These are phyloP conservation scores for Phania funesta DNA, from an alignment of 2,888 invertebrate genomes.

Conservation along the genomic window DNA sequence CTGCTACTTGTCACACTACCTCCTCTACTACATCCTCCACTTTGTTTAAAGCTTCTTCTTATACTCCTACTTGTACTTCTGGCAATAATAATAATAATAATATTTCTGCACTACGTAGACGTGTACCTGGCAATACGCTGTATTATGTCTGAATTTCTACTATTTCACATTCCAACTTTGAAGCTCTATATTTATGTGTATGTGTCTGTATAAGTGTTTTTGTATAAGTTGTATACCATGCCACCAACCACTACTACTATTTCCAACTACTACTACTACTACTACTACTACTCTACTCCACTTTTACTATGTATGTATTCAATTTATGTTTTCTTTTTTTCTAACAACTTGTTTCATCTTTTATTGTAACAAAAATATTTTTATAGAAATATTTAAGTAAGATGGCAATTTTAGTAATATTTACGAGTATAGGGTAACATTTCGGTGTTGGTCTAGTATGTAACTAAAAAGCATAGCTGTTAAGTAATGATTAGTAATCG, in stretches of 20 bases:
- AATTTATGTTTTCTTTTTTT: not conserved
- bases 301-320: slow-evolving; percentile 37
- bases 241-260: slow-evolving; percentile 17
- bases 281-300: slow-evolving; percentile 22
- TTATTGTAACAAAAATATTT: not conserved
- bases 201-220: slow-evolving; percentile 4
- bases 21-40: slow-evolving; percentile 37
- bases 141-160: slow-evolving; percentile 75
- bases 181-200: not conserved
- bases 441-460: no score
- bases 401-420: no score
- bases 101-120: slow-evolving; percentile 75
- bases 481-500: no score
- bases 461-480: no score
- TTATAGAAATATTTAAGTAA: no score
- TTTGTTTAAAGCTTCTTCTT: slow-evolving; percentile 39
- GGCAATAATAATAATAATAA: slow-evolving; percentile 42
- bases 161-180: not conserved
- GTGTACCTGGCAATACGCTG: slow-evolving; percentile 77
- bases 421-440: no score
- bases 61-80: slow-evolving; percentile 38
- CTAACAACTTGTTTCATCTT: no score
- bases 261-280: not conserved
- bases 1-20: slow-evolving; percentile 27
- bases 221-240: not conserved